phyloP scores from a whole-genome alignment of 2,888 invertebrate species.

The Ectemnius cavifrons region DNA sequence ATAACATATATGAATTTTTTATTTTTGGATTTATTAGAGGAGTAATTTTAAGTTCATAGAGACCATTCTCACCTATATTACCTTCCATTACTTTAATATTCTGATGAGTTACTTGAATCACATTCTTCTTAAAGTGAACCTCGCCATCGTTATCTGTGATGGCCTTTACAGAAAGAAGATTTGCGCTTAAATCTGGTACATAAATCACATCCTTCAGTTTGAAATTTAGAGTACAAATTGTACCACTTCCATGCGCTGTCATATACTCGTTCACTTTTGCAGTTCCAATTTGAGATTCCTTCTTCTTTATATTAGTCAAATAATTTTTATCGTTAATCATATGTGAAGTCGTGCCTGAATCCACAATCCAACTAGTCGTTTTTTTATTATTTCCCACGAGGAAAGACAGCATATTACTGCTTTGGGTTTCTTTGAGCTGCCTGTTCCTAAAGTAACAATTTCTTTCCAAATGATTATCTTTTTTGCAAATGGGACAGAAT shows the following conservation, averaged over 20 bases:
- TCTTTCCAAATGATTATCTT: slow-evolving; percentile 6
- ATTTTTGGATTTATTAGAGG: not conserved
- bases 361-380: slow-evolving; percentile 9
- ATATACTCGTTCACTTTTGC: slow-evolving; percentile 2
- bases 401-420: too few relatives aligned
- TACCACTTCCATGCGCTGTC: slow-evolving; percentile 2
- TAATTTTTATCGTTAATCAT: slow-evolving; percentile 6
- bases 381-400: too few relatives aligned
- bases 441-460: slow-evolving; percentile 13
- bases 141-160: slow-evolving; percentile 12
- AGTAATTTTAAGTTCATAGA: not conserved
- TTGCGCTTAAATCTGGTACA: slow-evolving; percentile 12
- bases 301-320: not conserved
- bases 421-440: not conserved
- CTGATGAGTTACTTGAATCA: not conserved
- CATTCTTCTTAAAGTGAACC: slow-evolving; percentile 3
- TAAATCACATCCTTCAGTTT: slow-evolving; percentile 13
- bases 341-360: slow-evolving; percentile 15
- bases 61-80: not conserved
- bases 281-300: not conserved
- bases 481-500: not conserved
- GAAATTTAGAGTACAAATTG: not conserved
- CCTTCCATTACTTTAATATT: not conserved
- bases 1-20: not conserved
- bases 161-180: slow-evolving; percentile 14